Evolutionary conservation across 2,888 invertebrate species (phyloP).

Genomic region (Tiphia femorata): DNA sequence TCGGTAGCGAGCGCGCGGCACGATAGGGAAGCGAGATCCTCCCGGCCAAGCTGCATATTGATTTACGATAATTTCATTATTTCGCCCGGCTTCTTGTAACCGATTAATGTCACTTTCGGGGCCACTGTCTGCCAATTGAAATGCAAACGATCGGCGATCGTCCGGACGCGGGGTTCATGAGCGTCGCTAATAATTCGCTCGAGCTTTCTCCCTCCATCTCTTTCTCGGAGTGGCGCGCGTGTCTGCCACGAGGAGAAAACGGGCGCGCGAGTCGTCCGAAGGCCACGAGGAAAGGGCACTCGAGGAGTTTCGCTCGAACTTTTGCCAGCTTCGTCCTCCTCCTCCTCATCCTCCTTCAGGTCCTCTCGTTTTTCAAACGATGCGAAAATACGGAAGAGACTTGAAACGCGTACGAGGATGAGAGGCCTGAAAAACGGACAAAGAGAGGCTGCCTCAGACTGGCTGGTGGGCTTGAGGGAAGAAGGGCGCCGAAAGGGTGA

Average conservation of each 20-base stretch:
- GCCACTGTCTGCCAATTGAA: conserved; percentile 46
- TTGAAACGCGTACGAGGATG: not conserved
- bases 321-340: too few species aligned
- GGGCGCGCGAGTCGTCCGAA: too few species aligned
- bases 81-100: conserved; percentile 43
- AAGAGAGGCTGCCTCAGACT: too few species aligned
- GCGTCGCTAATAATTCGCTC: conserved; percentile 4
- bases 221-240: too few species aligned
- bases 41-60: conserved; percentile 44
- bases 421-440: too few species aligned
- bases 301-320: too few species aligned
- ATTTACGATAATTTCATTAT: conserved; percentile 52
- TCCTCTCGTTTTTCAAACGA: too few species aligned
- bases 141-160: conserved; percentile 41
- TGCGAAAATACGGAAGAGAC: not conserved
- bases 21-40: conserved; percentile 44
- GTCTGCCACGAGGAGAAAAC: too few species aligned
- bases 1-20: too few species aligned
- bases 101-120: conserved; percentile 47
- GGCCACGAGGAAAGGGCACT: too few species aligned
- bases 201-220: conserved; percentile 18
- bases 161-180: conserved; percentile 15
- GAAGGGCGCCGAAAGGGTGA: not conserved
- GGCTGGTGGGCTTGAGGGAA: too few species aligned
- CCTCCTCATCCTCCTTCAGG: conserved; percentile 24